A percentile compares a stretch with the other conserved stretches of the same genome.
phyloP scores from a whole-genome alignment of 2,797 vertebrate species.

The Trachops cirrhosus region DNA sequence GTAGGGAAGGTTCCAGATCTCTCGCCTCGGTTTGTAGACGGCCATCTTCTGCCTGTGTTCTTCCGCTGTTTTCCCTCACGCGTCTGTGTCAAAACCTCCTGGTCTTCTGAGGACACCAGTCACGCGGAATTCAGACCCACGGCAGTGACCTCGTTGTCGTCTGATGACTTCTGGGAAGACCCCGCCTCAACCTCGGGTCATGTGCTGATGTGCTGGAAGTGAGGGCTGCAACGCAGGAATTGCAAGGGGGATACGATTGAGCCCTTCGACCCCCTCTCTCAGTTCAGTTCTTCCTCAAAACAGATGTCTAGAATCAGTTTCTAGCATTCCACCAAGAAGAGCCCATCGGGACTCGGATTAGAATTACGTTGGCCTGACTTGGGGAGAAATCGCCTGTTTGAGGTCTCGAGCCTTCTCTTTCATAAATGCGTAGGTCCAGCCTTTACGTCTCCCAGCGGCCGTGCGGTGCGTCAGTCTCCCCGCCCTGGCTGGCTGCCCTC shows the following conservation, averaged over 20 bases:
- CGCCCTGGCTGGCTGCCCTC: neutral
- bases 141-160: neutral
- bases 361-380: neutral
- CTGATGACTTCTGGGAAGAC: neutral
- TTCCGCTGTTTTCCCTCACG: neutral
- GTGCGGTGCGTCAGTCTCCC: accelerated
- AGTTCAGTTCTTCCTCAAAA: neutral
- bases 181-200: too few species aligned
- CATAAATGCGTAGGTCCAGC: neutral
- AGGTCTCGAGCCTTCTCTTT: neutral
- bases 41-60: neutral
- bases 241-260: neutral
- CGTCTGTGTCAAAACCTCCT: neutral
- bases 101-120: neutral
- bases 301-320: neutral
- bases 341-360: neutral
- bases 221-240: neutral
- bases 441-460: neutral
- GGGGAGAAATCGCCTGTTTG: neutral
- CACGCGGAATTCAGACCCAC: too few species aligned
- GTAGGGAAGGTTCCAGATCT: accelerated
- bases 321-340: neutral
- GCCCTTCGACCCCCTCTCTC: neutral
- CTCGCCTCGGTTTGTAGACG: neutral
- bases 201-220: neutral